Evolutionary conservation across 2,113 vertebrate species (phyloP).

Genomic region (Acanthochromis polyacanthus): DNA sequence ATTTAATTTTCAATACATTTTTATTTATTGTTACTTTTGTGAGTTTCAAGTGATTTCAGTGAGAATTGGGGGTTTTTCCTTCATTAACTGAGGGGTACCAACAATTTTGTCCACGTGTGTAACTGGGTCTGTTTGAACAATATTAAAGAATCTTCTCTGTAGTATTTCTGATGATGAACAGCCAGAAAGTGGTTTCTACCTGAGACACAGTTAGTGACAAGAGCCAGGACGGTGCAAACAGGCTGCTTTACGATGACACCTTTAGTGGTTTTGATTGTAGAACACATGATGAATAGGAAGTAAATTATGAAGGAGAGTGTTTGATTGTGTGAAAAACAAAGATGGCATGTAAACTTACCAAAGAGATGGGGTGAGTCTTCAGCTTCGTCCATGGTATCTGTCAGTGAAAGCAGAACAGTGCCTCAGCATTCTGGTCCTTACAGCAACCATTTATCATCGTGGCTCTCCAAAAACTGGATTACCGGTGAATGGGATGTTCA

Average conservation of each 20-base stretch:
- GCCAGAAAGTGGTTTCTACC: neutral
- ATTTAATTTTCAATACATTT: no score
- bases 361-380: slow-evolving; percentile 95
- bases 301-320: no score
- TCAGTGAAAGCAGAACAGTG: slow-evolving; percentile 54
- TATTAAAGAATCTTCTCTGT: neutral
- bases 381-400: slow-evolving; percentile 99
- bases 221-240: neutral
- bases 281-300: no score
- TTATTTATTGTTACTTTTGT: no score
- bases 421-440: neutral
- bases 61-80: no score
- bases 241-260: slow-evolving; percentile 20
- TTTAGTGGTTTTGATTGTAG: neutral
- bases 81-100: no score
- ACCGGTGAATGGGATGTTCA: neutral
- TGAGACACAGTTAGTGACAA: neutral
- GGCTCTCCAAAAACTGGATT: slow-evolving; percentile 2
- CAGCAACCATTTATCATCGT: neutral
- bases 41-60: no score
- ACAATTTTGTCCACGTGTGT: no score
- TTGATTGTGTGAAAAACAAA: neutral
- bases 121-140: neutral
- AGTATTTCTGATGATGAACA: slow-evolving; percentile 35
- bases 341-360: slow-evolving; percentile 86